Evolutionary conservation across 2,113 vertebrate species (phyloP), one percentile per base, ranked within the genome.

Genomic region (Onychorhynchus coronatus): DNA sequence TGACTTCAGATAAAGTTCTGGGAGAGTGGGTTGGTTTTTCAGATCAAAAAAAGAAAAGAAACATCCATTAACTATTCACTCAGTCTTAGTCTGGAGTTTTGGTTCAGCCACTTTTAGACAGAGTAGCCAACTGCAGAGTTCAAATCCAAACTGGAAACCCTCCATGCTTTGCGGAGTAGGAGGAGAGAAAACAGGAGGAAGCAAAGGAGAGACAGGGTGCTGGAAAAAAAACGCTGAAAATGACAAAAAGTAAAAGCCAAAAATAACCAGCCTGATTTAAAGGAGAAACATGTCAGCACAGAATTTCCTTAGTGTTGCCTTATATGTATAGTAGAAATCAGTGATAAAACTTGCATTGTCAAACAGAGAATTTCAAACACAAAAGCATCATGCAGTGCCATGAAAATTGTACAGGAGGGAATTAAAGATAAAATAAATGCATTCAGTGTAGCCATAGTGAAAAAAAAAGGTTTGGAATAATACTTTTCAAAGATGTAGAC

Each of bases 11-110:
- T 91, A 89, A 92, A 91, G 49, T 95, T 68, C 24, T 53, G 39
- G 63, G 33, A 19, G 19, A 47, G 3, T 9, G 14, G 14, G 2
- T 6, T 84, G 25, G 42, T 30, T 67, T 88, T 83, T 49, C 66
- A 97, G 71, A 91, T 88, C 73, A 95, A 93, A 94, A 94, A 93
- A 85, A 80, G 37, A 79, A 90, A 90, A 86, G 59, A 84, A 88
- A 74, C 44, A 70, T 42, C 41, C 41, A 73, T 78, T 94, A 85
- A 58, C 58, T 85, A 20, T 91, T 95, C 89, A 82, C 37, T 94
- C 62, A 76, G 20, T 11, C 53, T 89, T 82, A 58, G 79, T 79
- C 58, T 93, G 58, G 49, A 91, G 73, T 68, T 94, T 92, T 93
- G 83, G 88, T 95, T 96, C 68, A 61, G n/a, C 20, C 11, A 3